Conservation (phyloP, 2,888 invertebrate genomes). For the Pilophorus perplexus region DNA sequence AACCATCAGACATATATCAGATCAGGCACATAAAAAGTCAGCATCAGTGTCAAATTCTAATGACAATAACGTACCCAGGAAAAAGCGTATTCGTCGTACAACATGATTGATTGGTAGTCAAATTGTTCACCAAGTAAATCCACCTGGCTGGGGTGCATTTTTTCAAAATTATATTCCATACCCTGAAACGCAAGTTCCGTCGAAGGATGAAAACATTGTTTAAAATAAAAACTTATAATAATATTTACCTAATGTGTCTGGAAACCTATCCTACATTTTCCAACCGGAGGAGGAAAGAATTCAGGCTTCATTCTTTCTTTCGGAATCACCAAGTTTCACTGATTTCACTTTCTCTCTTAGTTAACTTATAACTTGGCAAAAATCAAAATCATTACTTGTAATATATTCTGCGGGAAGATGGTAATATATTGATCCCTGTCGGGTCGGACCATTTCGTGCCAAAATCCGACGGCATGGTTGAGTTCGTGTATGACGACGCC, state of each 20-base stretch:
- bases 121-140: conserved; percentile 51
- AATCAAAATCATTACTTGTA: no score
- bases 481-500: conserved; percentile 56
- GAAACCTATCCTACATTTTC: no score
- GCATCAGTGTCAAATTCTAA: background rate
- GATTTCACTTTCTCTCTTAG: no score
- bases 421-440: conserved; percentile 54
- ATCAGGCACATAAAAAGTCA: background rate
- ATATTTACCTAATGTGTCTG: no score
- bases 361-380: no score
- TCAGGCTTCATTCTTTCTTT: background rate
- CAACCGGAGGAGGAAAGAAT: no score
- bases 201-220: background rate
- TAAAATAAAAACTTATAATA: background rate
- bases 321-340: background rate
- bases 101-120: conserved; percentile 55
- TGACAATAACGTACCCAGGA: conserved; percentile 51
- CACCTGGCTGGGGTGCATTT: conserved; percentile 47
- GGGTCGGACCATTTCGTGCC: conserved; percentile 56
- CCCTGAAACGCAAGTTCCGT: conserved; percentile 48
- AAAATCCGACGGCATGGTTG: conserved; percentile 55
- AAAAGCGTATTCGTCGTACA: conserved; percentile 55
- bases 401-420: conserved; percentile 53
- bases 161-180: conserved; percentile 47
- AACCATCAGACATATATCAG: background rate